These are phyloP conservation scores for Eristalinus aeneus DNA, from an alignment of 2,888 invertebrate genomes.

Conservation along the genomic window DNA sequence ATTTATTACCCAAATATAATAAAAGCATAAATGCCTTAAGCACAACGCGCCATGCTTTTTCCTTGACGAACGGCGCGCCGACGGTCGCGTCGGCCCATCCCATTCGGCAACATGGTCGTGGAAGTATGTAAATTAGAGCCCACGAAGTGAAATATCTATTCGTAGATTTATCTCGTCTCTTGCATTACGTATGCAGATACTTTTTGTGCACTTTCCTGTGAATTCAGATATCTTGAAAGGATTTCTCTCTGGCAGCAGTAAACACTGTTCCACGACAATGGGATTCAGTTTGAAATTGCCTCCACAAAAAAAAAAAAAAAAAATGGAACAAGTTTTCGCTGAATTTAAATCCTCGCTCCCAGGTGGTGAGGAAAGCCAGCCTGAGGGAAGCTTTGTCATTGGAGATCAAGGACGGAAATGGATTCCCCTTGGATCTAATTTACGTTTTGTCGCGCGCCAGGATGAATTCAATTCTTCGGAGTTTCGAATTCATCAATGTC, in stretches of 20 bases:
- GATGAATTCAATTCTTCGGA: not conserved
- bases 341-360: not conserved
- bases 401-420: not conserved
- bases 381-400: not conserved
- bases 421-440: not conserved
- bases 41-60: not conserved
- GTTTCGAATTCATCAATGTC: not conserved
- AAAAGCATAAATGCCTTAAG: slow-evolving; percentile 64
- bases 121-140: slow-evolving; percentile 63
- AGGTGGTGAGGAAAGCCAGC: not conserved
- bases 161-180: slow-evolving; percentile 62
- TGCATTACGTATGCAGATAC: slow-evolving; percentile 55
- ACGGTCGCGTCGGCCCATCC: not conserved
- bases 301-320: not conserved
- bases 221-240: not conserved
- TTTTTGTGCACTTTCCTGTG: slow-evolving; percentile 22
- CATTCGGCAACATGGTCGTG: not conserved
- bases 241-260: not conserved
- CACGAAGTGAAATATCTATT: slow-evolving; percentile 64
- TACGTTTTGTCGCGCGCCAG: not conserved
- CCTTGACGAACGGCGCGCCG: not conserved
- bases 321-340: not conserved
- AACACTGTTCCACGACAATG: not conserved
- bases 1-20: slow-evolving; percentile 69
- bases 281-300: not conserved